Base-by-base conservation (phyloP, 2,888 invertebrate genomes). In the Taenaris catops region DNA sequence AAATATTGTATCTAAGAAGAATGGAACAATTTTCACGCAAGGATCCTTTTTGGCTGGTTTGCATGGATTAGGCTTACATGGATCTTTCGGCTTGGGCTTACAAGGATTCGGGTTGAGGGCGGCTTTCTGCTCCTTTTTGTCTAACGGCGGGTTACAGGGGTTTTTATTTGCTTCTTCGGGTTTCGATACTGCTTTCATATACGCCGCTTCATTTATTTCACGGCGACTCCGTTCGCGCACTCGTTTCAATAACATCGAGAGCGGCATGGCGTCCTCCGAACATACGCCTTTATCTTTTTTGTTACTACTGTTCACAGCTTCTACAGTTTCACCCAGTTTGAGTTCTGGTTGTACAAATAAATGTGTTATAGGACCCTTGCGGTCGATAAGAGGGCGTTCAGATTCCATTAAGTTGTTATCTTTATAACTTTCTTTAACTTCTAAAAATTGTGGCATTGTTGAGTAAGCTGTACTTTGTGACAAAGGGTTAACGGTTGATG, bases 241-340 rank as follows among this genome's bases (percentile, higher is more conserved):
- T 24, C 51, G 53, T 8, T 34, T 55, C n/a, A 79, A 36, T 16
- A 80, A 43, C 34, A 71, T 61, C 3, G 70, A 60, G 1, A 79
- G 53, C 0, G 69, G 38, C 1, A 68, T 3, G 0, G 41, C 25
- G 2, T 51, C 41, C 2, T 52, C 43, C 4, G 17, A 1, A 51
- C 8, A 23, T 1, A 25, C 5, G n/a, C 7, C 8, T 3, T 11
- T 2, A 25, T 34, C 28, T 20, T 11, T 16, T 4, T 16, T 24
- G 1, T 8, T 14, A 6, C 3, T 23, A 8, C 9, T 4, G 10
- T 3, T 1, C 11, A 9, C 1, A 19, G 24, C 2, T 21, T 28
- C 14, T 20, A 11, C 1, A 33, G 6, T 2, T 2, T 1, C 16
- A 8, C 20, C 16, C 23, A 28, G 8, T 12, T 9, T 23, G 6